phyloP scores from a whole-genome alignment of 2,797 vertebrate genomes.

The Sebastes dallii region DNA sequence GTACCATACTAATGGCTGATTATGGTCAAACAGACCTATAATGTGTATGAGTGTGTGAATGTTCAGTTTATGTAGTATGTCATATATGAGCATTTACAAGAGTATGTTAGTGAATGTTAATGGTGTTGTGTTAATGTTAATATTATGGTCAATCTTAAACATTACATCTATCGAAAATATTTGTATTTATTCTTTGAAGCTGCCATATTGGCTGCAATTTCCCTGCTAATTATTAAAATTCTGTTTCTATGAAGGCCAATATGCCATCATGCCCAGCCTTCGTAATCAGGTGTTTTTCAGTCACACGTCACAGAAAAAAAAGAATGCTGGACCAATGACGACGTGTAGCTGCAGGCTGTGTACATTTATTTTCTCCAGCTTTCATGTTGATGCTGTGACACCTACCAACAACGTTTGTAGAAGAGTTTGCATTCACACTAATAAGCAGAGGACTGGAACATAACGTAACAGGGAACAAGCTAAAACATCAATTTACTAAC shows the following conservation, averaged over 20 bases:
- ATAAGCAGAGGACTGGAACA: neutral
- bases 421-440: neutral
- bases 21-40: neutral
- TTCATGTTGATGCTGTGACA: neutral
- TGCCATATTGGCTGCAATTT: neutral
- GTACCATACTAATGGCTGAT: neutral
- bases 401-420: neutral
- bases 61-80: neutral
- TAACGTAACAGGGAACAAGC: neutral
- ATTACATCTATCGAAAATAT: neutral
- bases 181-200: neutral
- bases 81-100: neutral
- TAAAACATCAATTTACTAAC: neutral
- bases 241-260: neutral
- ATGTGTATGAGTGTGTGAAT: neutral
- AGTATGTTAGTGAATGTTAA: neutral
- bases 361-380: neutral
- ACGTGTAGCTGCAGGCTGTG: neutral
- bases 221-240: neutral
- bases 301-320: neutral
- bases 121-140: no score
- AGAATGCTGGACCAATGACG: neutral
- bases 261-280: neutral
- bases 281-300: neutral
- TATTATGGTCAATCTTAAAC: neutral